These are phyloP conservation scores for Thermophis baileyi DNA, from an alignment of 2,113 vertebrate species.

Conservation along the genomic window DNA sequence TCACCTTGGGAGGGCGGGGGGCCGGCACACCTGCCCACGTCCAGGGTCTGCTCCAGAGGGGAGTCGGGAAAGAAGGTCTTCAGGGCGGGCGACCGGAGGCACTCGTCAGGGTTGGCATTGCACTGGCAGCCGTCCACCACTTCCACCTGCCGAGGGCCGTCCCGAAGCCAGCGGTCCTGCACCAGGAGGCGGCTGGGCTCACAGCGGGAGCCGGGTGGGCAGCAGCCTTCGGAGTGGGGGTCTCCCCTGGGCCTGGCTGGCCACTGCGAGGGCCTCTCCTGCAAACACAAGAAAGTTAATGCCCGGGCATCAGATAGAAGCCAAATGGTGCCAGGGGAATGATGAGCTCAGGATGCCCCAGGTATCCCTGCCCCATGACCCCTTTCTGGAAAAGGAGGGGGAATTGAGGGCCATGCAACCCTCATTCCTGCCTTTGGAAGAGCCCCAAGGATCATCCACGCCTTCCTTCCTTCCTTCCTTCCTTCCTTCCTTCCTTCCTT, in stretches of 20 bases:
- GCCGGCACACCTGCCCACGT: conserved; percentile 71
- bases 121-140: conserved; percentile 74
- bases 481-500: too few species aligned
- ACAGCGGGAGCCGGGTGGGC: conserved; percentile 61
- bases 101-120: conserved; percentile 53
- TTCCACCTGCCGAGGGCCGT: conserved; percentile 68
- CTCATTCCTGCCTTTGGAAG: not conserved
- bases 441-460: not conserved
- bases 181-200: conserved; percentile 60
- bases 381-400: not conserved
- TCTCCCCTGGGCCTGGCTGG: not conserved
- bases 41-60: conserved; percentile 68
- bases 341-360: too few species aligned
- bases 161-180: conserved; percentile 64
- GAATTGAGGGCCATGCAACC: not conserved
- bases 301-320: not conserved
- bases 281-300: not conserved
- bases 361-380: too few species aligned
- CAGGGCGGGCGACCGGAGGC: conserved; percentile 67
- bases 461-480: too few species aligned
- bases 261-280: not conserved
- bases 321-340: not conserved
- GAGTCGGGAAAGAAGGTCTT: conserved; percentile 74
- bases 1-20: conserved; percentile 59
- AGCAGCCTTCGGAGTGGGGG: conserved; percentile 42